phyloP scores from a whole-genome alignment of 2,797 vertebrate genomes.

The Smutsia temminckii region DNA sequence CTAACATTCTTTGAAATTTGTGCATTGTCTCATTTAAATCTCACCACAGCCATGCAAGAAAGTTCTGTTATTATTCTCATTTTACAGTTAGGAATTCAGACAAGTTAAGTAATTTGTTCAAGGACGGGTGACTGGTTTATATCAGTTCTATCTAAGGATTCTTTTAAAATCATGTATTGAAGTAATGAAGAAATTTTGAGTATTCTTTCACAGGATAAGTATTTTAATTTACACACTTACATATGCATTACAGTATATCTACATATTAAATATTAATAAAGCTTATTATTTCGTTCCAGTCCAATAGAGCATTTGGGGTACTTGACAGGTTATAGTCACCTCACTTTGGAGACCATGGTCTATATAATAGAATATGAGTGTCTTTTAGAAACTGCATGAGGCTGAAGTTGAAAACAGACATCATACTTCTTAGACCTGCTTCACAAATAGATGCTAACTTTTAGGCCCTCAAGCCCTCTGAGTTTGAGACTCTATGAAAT shows the following conservation, averaged over 20 bases:
- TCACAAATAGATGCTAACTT: neutral
- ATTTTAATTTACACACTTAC: neutral
- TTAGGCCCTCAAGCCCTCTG: neutral
- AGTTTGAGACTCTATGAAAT: neutral
- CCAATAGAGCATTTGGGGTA: neutral
- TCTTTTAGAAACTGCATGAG: neutral
- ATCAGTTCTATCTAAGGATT: neutral
- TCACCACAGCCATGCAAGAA: neutral
- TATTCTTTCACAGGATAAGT: neutral
- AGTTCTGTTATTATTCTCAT: neutral
- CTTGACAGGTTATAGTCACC: neutral
- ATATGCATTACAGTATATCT: neutral
- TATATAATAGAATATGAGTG: neutral
- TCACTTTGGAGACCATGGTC: neutral
- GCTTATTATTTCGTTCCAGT: neutral
- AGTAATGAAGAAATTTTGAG: neutral
- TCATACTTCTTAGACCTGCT: neutral
- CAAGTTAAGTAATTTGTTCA: slow-evolving; percentile 6
- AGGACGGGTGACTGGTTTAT: neutral
- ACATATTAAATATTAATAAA: neutral
- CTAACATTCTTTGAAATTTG: neutral
- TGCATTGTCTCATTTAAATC: neutral
- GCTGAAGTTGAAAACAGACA: neutral
- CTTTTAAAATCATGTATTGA: neutral
- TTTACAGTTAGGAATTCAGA: neutral